These are phyloP conservation scores for Charanyca ferruginea DNA, from an alignment of 2,888 invertebrate genomes.

Conservation along the genomic window DNA sequence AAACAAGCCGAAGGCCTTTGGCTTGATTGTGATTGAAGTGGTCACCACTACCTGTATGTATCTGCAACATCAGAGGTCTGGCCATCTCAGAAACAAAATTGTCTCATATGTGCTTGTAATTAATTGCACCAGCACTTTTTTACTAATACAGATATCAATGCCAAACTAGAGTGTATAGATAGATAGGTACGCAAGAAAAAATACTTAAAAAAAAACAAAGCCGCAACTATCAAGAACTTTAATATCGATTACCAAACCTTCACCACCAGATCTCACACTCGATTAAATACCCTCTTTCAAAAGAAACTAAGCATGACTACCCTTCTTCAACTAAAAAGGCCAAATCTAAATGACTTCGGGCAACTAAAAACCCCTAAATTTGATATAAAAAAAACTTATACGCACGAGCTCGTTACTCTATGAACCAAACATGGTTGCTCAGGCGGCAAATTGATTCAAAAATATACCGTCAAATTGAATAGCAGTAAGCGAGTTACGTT, in stretches of 20 bases:
- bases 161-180: too few species aligned
- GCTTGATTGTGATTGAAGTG: too few species aligned
- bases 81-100: too few species aligned
- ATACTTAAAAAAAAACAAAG: neutral
- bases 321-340: constrained; percentile 39
- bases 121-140: too few species aligned
- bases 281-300: constrained; percentile 39
- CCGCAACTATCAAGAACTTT: neutral
- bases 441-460: constrained; percentile 81
- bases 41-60: too few species aligned
- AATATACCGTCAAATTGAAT: constrained; percentile 80
- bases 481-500: constrained; percentile 70
- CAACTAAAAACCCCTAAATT: constrained; percentile 47
- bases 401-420: constrained; percentile 73
- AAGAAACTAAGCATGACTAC: constrained; percentile 25
- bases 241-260: constrained; percentile 32
- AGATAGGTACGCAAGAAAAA: neutral
- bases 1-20: too few species aligned
- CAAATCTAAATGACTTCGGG: constrained; percentile 58
- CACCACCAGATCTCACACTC: constrained; percentile 38
- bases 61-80: too few species aligned
- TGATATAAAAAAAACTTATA: constrained; percentile 75
- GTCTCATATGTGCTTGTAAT: too few species aligned
- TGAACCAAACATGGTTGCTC: constrained; percentile 72
- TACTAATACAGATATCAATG: too few species aligned